Evolutionary conservation across 2,113 vertebrate genomes (phyloP), one percentile per base, ranked within the genome.

Genomic region (Hippocampus comes): DNA sequence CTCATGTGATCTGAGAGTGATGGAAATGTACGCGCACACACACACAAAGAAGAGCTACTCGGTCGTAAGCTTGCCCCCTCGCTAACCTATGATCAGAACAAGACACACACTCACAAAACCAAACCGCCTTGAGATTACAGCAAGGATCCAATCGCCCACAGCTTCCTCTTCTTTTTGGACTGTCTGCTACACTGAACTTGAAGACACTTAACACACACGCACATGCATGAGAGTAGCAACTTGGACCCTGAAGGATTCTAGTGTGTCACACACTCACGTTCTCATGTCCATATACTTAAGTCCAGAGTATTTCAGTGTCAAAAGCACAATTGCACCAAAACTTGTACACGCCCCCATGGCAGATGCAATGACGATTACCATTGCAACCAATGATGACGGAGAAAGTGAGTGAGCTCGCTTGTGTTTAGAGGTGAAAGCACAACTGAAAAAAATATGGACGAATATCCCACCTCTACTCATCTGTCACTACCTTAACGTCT

Each of bases 91-190:
- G 87, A 88, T 84, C 83, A 84, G 82, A 83, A 78, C 69, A 85
- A 86, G 81, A 85, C 78, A 70, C 79, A 84, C 66, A 83, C 82
- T 76, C 77, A 77, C 77, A 85, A 75, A 88, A 78, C 55, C 65
- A 86, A 89, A 89, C 89, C 88, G 77, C 88, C 81, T 77, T 78
- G 74, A 80, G 79, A 85, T 82, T 85, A 86, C 83, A 87, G 84
- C 87, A 75, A 87, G 67, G 74, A 86, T 79, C 80, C 70, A 66
- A 75, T 84, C 73, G 72, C 80, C 84, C 86, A 76, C 88, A 90
- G 80, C 82, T 91, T 90, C 87, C 85, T 84, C 82, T 80, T 84
- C 81, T 81, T 57, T 69, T 69, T 38, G 34, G 14, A 76, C 81
- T 76, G 70, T 87, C 82, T 27, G 48, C 87, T 81, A 60, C 75